These are phyloP conservation scores for Megalonaias nervosa DNA, from an alignment of 1,140 invertebrate species.

Conservation along the genomic window DNA sequence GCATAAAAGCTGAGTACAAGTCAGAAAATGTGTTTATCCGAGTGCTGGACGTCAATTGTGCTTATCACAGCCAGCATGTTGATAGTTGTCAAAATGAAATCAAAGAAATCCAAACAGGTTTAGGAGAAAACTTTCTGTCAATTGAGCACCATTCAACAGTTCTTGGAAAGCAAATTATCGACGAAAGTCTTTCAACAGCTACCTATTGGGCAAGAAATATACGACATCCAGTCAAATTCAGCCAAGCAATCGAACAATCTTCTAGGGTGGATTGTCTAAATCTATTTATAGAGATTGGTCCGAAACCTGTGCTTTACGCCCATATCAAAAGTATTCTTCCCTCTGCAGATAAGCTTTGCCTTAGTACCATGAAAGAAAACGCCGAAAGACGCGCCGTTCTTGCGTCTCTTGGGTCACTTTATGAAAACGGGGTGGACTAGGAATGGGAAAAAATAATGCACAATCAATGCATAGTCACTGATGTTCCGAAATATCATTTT, in stretches of 20 bases:
- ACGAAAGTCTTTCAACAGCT: constrained; percentile 4
- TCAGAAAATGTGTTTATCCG: constrained; percentile 13
- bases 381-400: constrained; percentile 21
- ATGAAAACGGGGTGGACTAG: constrained; percentile 22
- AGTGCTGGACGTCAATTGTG: constrained; percentile 34
- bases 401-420: constrained; percentile 15
- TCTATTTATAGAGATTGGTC: constrained; percentile 25
- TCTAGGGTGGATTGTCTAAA: constrained; percentile 1
- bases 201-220: constrained; percentile 27
- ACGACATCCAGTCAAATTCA: constrained; percentile 12
- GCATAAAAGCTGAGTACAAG: not conserved
- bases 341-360: constrained; percentile 8
- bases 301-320: constrained; percentile 8
- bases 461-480: not conserved
- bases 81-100: not conserved
- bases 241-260: constrained; percentile 4
- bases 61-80: constrained; percentile 51
- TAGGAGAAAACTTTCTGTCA: not conserved
- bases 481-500: constrained; percentile 23
- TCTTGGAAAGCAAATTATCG: constrained; percentile 4
- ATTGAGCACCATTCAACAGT: constrained; percentile 10
- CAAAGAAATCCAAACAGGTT: no score
- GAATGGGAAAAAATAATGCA: constrained; percentile 19
- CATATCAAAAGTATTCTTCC: constrained; percentile 30
- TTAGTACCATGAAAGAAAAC: constrained; percentile 47